These are phyloP conservation scores for Drosophila ustulata DNA, from an alignment of 2,888 invertebrate genomes.

Conservation along the genomic window DNA sequence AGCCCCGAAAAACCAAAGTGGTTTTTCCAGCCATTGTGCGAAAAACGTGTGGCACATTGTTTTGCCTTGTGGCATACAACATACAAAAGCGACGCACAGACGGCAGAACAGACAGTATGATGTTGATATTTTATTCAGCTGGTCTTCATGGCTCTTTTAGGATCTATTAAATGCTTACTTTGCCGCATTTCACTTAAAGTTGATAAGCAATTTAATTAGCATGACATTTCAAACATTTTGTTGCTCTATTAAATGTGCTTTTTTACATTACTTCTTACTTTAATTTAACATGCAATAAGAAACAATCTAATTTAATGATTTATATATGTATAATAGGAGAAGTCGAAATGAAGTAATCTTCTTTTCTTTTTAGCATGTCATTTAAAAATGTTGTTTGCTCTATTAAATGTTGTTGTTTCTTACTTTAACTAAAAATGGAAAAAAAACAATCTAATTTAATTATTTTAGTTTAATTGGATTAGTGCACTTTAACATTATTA, in stretches of 20 bases:
- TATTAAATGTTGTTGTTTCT: too few relatives aligned
- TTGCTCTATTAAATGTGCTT: too few relatives aligned
- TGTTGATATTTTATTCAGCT: conserved; percentile 13
- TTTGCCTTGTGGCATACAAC: conserved; percentile 35
- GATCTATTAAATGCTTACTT: conserved; percentile 27
- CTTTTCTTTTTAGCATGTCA: too few relatives aligned
- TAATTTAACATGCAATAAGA: too few relatives aligned
- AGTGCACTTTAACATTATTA: neutral
- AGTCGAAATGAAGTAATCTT: too few relatives aligned
- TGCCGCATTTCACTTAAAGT: neutral
- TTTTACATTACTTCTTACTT: too few relatives aligned
- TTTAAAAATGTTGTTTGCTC: too few relatives aligned
- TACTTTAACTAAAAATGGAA: too few relatives aligned
- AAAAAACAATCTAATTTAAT: too few relatives aligned
- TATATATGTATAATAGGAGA: too few relatives aligned
- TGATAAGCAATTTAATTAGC: conserved; percentile 3
- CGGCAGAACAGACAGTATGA: neutral
- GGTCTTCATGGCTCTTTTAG: conserved; percentile 31
- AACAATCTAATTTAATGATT: too few relatives aligned
- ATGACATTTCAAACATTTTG: neutral
- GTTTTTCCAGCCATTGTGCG: conserved; percentile 32
- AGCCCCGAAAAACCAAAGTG: conserved; percentile 35
- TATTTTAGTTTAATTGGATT: neutral
- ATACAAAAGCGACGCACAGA: neutral
- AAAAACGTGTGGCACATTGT: conserved; percentile 65